A percentile compares a stretch with the other conserved stretches of the same genome.
Evolutionary conservation across 2,113 vertebrate species (phyloP).

Genomic region (Melanocharis versteri): DNA sequence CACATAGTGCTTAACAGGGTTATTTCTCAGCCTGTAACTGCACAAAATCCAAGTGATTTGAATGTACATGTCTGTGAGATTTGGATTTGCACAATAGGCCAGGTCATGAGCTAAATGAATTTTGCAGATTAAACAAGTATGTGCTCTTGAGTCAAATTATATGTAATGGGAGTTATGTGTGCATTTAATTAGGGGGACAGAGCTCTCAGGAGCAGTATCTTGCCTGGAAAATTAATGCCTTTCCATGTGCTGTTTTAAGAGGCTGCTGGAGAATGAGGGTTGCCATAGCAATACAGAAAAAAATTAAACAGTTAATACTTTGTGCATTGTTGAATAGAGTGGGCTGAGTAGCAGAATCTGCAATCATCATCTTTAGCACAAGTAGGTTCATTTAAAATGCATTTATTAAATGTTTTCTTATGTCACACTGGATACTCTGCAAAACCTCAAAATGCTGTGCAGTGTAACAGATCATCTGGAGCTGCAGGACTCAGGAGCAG

Average conservation of each 20-base stretch:
- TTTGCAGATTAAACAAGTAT: neutral
- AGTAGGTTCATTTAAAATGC: neutral
- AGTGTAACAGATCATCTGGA: neutral
- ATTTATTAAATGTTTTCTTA: neutral
- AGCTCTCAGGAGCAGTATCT: neutral
- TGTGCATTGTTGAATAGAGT: neutral
- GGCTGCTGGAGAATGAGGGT: slow-evolving; percentile 19
- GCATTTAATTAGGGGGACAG: neutral
- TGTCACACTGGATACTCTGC: neutral
- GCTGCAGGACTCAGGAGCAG: neutral
- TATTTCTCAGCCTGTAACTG: neutral
- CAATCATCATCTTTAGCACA: neutral
- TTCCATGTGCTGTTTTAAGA: neutral
- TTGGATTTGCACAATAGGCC: neutral
- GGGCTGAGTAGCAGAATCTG: neutral
- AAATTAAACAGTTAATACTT: slow-evolving; percentile 38
- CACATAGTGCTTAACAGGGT: neutral
- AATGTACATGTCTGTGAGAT: neutral
- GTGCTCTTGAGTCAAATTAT: neutral
- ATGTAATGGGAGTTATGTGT: neutral
- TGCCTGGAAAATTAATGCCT: neutral
- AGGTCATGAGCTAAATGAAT: neutral
- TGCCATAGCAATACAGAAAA: slow-evolving; percentile 59
- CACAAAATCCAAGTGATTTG: neutral
- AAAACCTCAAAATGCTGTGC: neutral